Evolutionary conservation across 2,113 vertebrate genomes (phyloP).

Genomic region (Mustela lutreola): DNA sequence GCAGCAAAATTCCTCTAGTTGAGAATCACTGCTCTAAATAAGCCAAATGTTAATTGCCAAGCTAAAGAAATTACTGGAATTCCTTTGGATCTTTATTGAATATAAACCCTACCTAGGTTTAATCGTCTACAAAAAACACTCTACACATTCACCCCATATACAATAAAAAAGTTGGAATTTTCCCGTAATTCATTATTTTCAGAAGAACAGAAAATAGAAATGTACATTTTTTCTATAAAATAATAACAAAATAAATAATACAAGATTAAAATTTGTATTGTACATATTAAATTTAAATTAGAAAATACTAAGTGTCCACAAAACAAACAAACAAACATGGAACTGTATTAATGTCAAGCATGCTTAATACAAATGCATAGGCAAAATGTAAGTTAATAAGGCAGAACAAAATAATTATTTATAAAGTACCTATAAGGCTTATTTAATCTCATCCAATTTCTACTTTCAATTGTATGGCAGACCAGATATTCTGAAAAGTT

Average conservation of each 20-base stretch:
- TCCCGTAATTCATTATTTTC: neutral
- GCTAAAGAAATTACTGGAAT: neutral
- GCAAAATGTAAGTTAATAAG: conserved; percentile 2
- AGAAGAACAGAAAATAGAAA: conserved; percentile 16
- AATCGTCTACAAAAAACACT: neutral
- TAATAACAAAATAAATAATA: neutral
- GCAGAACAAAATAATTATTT: neutral
- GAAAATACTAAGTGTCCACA: neutral
- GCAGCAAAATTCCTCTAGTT: neutral
- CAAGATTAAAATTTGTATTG: neutral
- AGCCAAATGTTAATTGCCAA: neutral
- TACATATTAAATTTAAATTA: neutral
- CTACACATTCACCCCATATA: neutral
- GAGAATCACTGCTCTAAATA: conserved; percentile 50
- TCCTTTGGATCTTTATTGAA: neutral
- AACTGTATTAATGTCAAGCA: neutral
- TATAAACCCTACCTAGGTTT: neutral
- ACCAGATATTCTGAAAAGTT: neutral
- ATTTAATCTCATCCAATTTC: neutral
- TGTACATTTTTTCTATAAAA: neutral
- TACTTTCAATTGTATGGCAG: neutral
- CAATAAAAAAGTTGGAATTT: neutral
- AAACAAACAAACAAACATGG: neutral
- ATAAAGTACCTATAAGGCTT: neutral
- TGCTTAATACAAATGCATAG: neutral